Percentiles rank a stretch among this genome's conserved stretches.
phyloP scores from a whole-genome alignment of 2,797 vertebrate species.

The Lepus townsendii region DNA sequence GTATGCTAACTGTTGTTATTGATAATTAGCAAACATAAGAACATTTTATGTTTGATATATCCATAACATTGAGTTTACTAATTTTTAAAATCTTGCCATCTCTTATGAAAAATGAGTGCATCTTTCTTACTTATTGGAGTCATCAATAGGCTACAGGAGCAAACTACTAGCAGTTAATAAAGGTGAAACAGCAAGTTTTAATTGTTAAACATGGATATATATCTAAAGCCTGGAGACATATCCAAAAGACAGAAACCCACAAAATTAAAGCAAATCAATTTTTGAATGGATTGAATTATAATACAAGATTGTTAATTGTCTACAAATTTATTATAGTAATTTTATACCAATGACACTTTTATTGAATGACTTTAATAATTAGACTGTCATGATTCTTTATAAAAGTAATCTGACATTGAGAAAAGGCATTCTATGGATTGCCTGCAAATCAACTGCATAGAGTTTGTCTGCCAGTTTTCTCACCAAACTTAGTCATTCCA shows the following conservation, averaged over 20 bases:
- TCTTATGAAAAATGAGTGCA: not conserved
- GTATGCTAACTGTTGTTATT: not conserved
- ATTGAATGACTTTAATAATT: slow-evolving; percentile 4
- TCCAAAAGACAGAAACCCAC: not conserved
- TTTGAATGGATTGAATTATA: not conserved
- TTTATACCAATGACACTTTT: not conserved
- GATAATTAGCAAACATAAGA: not conserved
- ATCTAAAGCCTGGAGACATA: not conserved
- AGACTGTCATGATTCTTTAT: not conserved
- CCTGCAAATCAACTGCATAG: not conserved
- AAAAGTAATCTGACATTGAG: not conserved
- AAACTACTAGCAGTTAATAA: not conserved
- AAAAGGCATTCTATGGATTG: not conserved
- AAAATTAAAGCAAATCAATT: slow-evolving; percentile 18
- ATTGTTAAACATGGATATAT: not conserved
- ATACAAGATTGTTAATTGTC: not conserved
- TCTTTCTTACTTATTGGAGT: not conserved
- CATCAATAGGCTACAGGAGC: not conserved
- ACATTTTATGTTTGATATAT: not conserved
- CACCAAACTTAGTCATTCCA: not conserved
- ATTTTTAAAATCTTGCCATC: not conserved
- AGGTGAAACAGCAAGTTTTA: not conserved
- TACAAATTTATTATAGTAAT: slow-evolving; percentile 9
- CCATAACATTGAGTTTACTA: no score
- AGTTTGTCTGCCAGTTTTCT: slow-evolving; percentile 31